Evolutionary conservation across 1,140 invertebrate genomes (phyloP).

Genomic region (Drosophila repletoides): DNA sequence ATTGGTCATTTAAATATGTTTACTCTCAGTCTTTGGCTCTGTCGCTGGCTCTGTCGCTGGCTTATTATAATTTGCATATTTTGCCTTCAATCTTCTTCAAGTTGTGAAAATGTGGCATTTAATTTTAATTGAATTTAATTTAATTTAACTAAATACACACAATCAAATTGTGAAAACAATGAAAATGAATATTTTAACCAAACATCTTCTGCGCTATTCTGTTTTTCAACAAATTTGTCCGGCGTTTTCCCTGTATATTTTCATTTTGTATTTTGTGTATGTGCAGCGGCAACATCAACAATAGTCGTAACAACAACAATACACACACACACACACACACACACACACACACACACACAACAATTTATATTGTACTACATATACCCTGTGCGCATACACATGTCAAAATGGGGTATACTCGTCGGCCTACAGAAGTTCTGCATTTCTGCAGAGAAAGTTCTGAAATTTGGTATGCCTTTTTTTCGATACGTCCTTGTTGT

Average conservation of each 20-base stretch:
- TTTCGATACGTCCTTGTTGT: neutral
- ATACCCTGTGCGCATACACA: too few relatives aligned
- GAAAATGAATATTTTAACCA: constrained; percentile 16
- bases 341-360: too few relatives aligned
- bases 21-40: neutral
- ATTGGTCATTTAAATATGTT: neutral
- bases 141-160: constrained; percentile 64
- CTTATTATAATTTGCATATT: constrained; percentile 2
- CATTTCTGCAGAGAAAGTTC: too few relatives aligned
- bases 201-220: constrained; percentile 42
- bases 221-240: constrained; percentile 7
- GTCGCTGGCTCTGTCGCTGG: constrained; percentile 4
- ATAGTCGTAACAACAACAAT: neutral
- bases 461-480: too few relatives aligned
- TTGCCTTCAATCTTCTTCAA: neutral
- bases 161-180: constrained; percentile 28
- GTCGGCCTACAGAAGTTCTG: too few relatives aligned
- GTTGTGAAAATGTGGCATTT: constrained; percentile 46
- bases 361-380: too few relatives aligned
- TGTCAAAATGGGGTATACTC: too few relatives aligned
- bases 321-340: too few relatives aligned
- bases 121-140: constrained; percentile 73
- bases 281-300: neutral
- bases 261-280: neutral
- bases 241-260: constrained; percentile 5